Evolutionary conservation across 2,797 vertebrate species (phyloP), one percentile per base, ranked within the genome.

Genomic region (Urophycis tenuis): DNA sequence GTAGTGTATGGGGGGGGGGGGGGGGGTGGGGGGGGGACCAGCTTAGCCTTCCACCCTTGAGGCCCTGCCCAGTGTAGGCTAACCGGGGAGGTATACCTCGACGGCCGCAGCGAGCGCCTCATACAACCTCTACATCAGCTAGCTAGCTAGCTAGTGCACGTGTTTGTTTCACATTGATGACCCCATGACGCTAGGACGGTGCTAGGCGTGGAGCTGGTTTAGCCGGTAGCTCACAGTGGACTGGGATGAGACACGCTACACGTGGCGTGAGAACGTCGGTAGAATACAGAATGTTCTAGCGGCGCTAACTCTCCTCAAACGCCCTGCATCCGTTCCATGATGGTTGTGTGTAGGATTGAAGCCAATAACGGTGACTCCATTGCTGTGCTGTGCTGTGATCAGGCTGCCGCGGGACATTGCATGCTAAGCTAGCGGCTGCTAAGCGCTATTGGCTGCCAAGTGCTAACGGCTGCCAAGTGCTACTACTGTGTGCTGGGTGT

Each of bases 401-500:
- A 60, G 53, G 53, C 53, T 10, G 53, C 53, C 53, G 7, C 53
- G 22, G 53, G 53, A 7, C 53, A 60, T n/a, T 9, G 53, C 53
- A 60, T 60, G 53, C 53, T 39, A 41, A 17, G 45, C 45, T 49
- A n/a, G n/a, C n/a, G n/a, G n/a, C n/a, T n/a, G n/a, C n/a, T n/a
- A n/a, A n/a, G n/a, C n/a, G n/a, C n/a, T n/a, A n/a, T n/a, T n/a
- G n/a, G n/a, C n/a, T n/a, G n/a, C n/a, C n/a, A 81, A 64, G n/a
- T 9, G 45, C 45, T 49, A 79, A 31, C 72, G 78, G 84, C 86
- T 84, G 78, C 80, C 80, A 81, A 75, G 77, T 22, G 36, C 83
- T 88, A 88, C 92, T 87, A 77, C 71, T 80, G 76, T n/a, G n/a
- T 88, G 77, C 77, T 83, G 78, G 79, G 71, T 79, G 77, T 29